Conservation (phyloP, 2,888 invertebrate genomes). For the Xestia rhomboidea region DNA sequence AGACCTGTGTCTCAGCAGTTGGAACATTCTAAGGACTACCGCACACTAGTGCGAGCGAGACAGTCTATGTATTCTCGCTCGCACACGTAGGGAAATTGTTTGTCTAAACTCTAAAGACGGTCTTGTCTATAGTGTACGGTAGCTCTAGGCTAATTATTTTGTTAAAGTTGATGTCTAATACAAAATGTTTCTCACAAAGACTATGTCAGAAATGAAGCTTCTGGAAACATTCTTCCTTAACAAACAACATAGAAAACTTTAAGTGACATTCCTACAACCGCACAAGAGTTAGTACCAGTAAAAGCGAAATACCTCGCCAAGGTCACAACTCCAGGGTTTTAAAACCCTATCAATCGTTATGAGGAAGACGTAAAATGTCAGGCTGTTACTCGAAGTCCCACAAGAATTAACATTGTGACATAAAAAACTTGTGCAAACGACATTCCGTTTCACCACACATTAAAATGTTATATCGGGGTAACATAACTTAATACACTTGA, state of each 20-base stretch:
- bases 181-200: background rate
- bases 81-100: too few species aligned
- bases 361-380: conserved; percentile 50
- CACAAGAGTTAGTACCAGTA: conserved; percentile 31
- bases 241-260: conserved; percentile 6
- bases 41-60: too few species aligned
- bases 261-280: conserved; percentile 15
- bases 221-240: background rate
- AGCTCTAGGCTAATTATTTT: background rate
- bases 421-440: conserved; percentile 58
- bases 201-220: background rate
- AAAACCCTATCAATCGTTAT: conserved; percentile 51
- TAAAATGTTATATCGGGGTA: conserved; percentile 58
- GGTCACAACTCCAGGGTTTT: conserved; percentile 22
- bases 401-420: conserved; percentile 51
- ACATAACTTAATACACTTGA: conserved; percentile 54
- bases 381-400: conserved; percentile 33
- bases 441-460: conserved; percentile 60
- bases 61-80: too few species aligned
- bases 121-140: too few species aligned
- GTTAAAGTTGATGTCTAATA: background rate
- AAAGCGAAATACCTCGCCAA: conserved; percentile 33
- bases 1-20: background rate
- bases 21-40: too few species aligned
- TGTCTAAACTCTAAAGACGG: too few species aligned